phyloP scores from a whole-genome alignment of 2,888 invertebrate genomes.

The Lasius fuliginosus region DNA sequence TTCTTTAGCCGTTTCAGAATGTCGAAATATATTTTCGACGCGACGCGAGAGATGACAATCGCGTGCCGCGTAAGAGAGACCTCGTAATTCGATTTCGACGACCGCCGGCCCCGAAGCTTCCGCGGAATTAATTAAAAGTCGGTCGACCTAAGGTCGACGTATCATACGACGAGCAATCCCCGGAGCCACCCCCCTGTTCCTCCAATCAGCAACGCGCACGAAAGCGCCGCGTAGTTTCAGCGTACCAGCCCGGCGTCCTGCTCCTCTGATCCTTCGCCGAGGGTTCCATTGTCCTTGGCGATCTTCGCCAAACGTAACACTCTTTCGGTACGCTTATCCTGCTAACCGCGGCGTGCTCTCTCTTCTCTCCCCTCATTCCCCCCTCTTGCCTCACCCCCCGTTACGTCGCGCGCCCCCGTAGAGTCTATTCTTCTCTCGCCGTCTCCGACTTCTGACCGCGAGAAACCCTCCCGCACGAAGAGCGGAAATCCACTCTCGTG shows the following conservation, averaged over 20 bases:
- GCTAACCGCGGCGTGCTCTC: constrained; percentile 58
- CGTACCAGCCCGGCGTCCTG: constrained; percentile 79
- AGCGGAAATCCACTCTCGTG: constrained; percentile 68
- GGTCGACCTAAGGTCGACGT: constrained; percentile 62
- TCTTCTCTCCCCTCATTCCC: neutral
- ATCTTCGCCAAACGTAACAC: constrained; percentile 67
- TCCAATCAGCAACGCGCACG: constrained; percentile 72
- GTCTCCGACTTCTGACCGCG: neutral
- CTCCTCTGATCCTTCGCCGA: constrained; percentile 81
- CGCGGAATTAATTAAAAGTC: constrained; percentile 61
- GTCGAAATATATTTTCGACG: constrained; percentile 17
- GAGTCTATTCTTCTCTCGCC: constrained; percentile 35
- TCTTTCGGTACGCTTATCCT: constrained; percentile 70
- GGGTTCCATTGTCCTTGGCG: constrained; percentile 83
- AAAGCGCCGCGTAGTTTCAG: constrained; percentile 63
- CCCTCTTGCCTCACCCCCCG: neutral
- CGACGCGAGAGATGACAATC: constrained; percentile 1
- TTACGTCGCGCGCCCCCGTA: constrained; percentile 24
- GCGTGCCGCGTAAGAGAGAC: neutral
- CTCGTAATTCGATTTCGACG: constrained; percentile 4
- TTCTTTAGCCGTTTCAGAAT: constrained; percentile 34
- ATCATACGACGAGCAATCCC: constrained; percentile 71
- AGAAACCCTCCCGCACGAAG: constrained; percentile 22
- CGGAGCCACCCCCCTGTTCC: constrained; percentile 72
- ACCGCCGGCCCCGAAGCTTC: neutral